Conservation (phyloP, 1,140 invertebrate species). For the Neotoxoptera formosana region DNA sequence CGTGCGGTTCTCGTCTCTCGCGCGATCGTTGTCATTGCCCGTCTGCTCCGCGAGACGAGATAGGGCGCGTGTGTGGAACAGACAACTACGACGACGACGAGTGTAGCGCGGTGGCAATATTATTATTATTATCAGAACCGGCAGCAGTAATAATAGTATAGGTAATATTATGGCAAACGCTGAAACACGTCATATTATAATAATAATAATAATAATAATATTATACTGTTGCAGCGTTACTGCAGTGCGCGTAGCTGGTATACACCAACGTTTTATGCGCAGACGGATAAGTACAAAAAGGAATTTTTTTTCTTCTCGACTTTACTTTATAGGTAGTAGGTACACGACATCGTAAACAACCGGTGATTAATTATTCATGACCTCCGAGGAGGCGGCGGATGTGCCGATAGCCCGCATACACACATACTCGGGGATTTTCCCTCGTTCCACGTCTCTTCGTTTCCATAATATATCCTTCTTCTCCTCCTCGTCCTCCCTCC, state of each 20-base stretch:
- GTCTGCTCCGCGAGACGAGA: neutral
- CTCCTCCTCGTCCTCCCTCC: neutral
- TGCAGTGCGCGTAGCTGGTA: neutral
- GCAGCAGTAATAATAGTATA: neutral
- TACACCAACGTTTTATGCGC: neutral
- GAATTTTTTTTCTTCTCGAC: slow-evolving; percentile 13
- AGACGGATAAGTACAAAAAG: slow-evolving; percentile 23
- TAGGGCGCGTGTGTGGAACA: neutral
- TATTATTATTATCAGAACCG: too few species aligned
- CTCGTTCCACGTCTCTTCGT: neutral
- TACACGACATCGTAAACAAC: slow-evolving; percentile 33
- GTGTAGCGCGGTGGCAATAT: neutral
- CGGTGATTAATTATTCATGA: slow-evolving; percentile 44
- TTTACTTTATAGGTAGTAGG: neutral
- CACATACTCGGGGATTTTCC: neutral
- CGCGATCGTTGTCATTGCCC: neutral
- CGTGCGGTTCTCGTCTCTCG: neutral
- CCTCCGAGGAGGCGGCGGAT: slow-evolving; percentile 27
- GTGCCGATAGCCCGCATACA: neutral
- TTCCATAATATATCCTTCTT: neutral
- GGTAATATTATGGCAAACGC: neutral
- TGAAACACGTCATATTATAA: neutral
- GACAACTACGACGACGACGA: neutral
- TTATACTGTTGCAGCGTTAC: neutral
- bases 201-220: neutral